phyloP scores from a whole-genome alignment of 2,113 vertebrate genomes.

The Paralichthys olivaceus region DNA sequence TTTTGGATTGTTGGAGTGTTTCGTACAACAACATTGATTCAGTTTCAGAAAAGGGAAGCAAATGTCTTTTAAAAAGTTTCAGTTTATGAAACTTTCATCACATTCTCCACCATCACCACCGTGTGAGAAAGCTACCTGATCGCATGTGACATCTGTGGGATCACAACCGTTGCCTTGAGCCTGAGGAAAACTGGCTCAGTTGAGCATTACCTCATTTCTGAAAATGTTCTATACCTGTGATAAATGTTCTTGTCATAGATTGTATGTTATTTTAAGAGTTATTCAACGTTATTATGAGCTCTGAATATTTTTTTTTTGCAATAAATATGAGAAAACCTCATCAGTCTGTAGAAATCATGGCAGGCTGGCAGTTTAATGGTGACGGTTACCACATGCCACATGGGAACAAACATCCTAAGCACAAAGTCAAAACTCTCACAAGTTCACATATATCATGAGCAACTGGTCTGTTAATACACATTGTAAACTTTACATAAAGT shows the following conservation, averaged over 20 bases:
- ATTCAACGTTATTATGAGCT: background rate
- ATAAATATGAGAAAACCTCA: background rate
- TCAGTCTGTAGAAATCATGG: background rate
- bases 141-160: background rate
- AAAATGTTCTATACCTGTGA: background rate
- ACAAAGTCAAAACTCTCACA: background rate
- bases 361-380: background rate
- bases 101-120: background rate
- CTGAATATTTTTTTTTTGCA: background rate
- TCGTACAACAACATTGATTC: too few relatives aligned
- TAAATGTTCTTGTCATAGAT: background rate
- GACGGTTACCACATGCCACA: background rate
- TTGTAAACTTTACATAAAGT: background rate
- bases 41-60: too few relatives aligned
- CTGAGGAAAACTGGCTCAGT: background rate
- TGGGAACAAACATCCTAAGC: background rate
- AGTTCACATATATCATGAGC: background rate
- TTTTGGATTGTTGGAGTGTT: too few relatives aligned
- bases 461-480: background rate
- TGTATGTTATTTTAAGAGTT: background rate
- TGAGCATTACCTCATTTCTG: background rate
- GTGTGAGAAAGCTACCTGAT: background rate
- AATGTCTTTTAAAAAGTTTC: too few relatives aligned
- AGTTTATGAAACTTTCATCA: background rate
- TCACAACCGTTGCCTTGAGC: background rate